A percentile compares a stretch with the other conserved stretches of the same genome.
Evolutionary conservation across 2,888 invertebrate species (phyloP).

Genomic region (Sympetrum striolatum): DNA sequence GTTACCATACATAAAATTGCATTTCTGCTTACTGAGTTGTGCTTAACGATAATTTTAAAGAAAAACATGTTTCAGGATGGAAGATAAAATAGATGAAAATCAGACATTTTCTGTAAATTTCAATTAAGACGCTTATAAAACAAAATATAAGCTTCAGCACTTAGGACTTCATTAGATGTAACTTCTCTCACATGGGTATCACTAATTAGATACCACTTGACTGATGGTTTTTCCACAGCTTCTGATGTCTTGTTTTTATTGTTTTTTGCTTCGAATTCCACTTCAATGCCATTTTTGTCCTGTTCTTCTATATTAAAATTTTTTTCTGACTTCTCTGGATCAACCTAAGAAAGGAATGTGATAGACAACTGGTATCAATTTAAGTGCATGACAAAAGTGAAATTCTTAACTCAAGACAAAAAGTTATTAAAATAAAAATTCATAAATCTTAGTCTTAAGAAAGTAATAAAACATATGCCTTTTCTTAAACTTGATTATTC

Average conservation of each 20-base stretch:
- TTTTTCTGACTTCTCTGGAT: not conserved
- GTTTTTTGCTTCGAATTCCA: not conserved
- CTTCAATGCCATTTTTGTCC: not conserved
- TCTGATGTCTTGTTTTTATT: not conserved
- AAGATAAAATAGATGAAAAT: too few species aligned
- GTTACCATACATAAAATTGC: too few species aligned
- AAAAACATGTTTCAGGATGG: too few species aligned
- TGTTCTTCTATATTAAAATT: not conserved
- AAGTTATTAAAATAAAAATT: not conserved
- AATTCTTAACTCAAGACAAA: too few species aligned
- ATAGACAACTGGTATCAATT: too few species aligned
- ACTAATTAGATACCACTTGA: slow-evolving; percentile 93
- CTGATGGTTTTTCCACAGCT: slow-evolving; percentile 60
- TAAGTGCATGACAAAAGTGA: too few species aligned
- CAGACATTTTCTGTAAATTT: slow-evolving; percentile 44
- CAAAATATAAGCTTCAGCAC: slow-evolving; percentile 90
- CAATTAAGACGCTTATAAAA: slow-evolving; percentile 95
- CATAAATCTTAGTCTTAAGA: too few species aligned
- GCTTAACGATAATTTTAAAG: too few species aligned
- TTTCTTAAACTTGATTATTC: too few species aligned
- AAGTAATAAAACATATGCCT: too few species aligned
- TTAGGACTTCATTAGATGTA: slow-evolving; percentile 78
- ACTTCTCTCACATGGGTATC: slow-evolving; percentile 88
- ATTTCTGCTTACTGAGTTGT: too few species aligned
- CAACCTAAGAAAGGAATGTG: not conserved